phyloP scores from a whole-genome alignment of 2,888 invertebrate species.

The Drosophila robusta region DNA sequence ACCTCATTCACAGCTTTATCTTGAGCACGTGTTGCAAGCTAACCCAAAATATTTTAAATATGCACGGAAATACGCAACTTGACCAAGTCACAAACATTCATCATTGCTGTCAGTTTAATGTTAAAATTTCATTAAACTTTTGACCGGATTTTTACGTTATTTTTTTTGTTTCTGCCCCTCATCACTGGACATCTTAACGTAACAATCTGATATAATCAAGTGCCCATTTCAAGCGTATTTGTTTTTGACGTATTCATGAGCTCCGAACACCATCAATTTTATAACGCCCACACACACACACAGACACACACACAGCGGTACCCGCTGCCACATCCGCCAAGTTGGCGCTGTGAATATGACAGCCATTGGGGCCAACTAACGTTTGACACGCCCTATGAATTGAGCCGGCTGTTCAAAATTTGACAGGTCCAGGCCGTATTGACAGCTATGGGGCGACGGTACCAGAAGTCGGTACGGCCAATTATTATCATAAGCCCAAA shows the following conservation, averaged over 20 bases:
- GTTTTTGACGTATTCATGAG: conserved; percentile 72
- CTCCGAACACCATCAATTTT: conserved; percentile 73
- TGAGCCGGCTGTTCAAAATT: conserved; percentile 43
- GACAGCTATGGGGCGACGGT: conserved; percentile 42
- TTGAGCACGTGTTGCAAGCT: conserved; percentile 32
- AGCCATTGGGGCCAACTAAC: conserved; percentile 41
- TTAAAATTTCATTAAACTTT: conserved; percentile 75
- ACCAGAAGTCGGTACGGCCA: conserved; percentile 51
- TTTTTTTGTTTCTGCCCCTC: conserved; percentile 22
- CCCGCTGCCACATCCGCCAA: not conserved
- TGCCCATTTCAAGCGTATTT: conserved; percentile 68
- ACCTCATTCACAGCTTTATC: conserved; percentile 21
- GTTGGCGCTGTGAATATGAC: conserved; percentile 27
- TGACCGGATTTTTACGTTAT: conserved; percentile 7
- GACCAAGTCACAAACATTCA: conserved; percentile 49
- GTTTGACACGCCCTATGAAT: conserved; percentile 45
- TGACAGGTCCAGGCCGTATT: conserved; percentile 59
- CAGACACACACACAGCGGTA: not conserved
- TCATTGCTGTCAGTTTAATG: conserved; percentile 63
- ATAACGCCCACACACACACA: conserved; percentile 6
- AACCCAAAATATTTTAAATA: conserved; percentile 16
- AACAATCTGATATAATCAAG: conserved; percentile 64
- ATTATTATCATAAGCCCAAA: conserved; percentile 78
- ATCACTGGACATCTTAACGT: conserved; percentile 26
- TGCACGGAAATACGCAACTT: conserved; percentile 3